A percentile compares a stretch with the other conserved stretches of the same genome.
Conservation (phyloP, 1,140 invertebrate species). For the Nephila pilipes region DNA sequence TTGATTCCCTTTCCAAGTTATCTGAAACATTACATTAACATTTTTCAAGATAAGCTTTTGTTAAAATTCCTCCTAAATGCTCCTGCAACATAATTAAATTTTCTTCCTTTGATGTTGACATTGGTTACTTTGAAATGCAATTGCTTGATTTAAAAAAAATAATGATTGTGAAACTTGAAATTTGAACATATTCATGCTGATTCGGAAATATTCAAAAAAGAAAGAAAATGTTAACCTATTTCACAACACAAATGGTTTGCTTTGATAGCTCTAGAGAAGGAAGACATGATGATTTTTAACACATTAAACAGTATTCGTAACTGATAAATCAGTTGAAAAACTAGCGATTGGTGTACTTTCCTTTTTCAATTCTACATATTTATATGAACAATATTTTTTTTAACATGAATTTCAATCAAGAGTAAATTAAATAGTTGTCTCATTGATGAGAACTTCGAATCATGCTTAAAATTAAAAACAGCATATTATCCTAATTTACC, state of each 20-base stretch:
- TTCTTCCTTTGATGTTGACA: too few relatives aligned
- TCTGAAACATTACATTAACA: too few relatives aligned
- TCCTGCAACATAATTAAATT: too few relatives aligned
- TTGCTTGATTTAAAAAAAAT: too few relatives aligned
- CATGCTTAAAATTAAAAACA: too few relatives aligned
- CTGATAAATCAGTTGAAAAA: not conserved
- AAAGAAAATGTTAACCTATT: not conserved
- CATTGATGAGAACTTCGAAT: not conserved
- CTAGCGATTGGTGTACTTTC: not conserved
- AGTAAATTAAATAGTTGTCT: not conserved
- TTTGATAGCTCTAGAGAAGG: not conserved
- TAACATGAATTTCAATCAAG: not conserved
- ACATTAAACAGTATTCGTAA: not conserved
- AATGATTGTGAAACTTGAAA: too few relatives aligned
- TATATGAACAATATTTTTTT: not conserved
- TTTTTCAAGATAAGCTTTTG: too few relatives aligned
- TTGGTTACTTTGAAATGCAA: too few relatives aligned
- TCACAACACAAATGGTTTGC: not conserved
- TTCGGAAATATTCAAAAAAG: not conserved
- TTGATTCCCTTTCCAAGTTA: too few relatives aligned
- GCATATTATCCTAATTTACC: too few relatives aligned
- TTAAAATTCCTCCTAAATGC: too few relatives aligned
- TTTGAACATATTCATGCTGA: not conserved
- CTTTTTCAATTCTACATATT: too few relatives aligned
- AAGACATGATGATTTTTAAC: not conserved